phyloP scores from a whole-genome alignment of 2,888 invertebrate species.

The Lithophane leautieri region DNA sequence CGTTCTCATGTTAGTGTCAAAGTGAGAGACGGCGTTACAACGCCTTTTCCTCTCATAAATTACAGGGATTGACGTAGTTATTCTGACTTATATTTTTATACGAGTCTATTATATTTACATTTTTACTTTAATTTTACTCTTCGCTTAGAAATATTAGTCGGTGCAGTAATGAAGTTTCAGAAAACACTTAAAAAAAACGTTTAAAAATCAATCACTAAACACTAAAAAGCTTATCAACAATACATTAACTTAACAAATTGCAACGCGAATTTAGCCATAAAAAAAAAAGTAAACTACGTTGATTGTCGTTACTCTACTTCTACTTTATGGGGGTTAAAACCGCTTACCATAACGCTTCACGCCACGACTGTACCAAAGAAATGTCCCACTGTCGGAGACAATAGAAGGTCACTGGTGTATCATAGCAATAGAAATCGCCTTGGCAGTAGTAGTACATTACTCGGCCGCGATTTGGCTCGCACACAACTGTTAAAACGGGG shows the following conservation, averaged over 20 bases:
- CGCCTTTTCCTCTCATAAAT: constrained; percentile 39
- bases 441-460: constrained; percentile 84
- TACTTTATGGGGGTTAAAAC: neutral
- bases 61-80: neutral
- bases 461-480: constrained; percentile 82
- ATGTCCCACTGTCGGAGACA: constrained; percentile 81
- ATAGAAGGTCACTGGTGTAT: constrained; percentile 86
- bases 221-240: neutral
- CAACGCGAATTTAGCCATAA: neutral
- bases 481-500: constrained; percentile 76
- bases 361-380: constrained; percentile 70
- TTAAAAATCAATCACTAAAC: neutral
- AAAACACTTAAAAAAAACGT: neutral
- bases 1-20: constrained; percentile 39
- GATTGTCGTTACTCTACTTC: no score
- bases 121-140: neutral
- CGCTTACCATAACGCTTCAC: constrained; percentile 32
- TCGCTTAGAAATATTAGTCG: neutral
- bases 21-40: constrained; percentile 21
- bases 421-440: constrained; percentile 86
- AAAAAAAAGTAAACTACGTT: neutral
- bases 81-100: neutral
- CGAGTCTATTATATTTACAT: neutral
- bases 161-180: neutral
- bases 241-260: neutral